Conservation (phyloP, 2,113 vertebrate genomes). For the Brachypodius melanocephalos region DNA sequence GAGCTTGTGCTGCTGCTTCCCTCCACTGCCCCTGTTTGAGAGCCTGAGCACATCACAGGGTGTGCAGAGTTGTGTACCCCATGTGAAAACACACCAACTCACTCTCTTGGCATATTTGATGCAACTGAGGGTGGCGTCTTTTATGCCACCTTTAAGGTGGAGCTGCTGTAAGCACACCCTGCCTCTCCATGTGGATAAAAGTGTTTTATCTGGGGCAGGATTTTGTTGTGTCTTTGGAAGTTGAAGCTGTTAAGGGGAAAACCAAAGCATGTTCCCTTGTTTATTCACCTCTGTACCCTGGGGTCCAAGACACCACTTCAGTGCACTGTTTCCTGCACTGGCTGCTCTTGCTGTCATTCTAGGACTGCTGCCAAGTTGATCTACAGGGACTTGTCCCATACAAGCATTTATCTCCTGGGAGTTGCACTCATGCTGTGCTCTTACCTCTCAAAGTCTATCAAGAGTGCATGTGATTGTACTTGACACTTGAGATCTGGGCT, state of each 20-base stretch:
- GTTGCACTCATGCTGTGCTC: rapidly evolving
- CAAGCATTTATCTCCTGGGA: background rate
- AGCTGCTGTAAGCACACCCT: background rate
- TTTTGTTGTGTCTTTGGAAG: background rate
- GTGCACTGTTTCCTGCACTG: background rate
- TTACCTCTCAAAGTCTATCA: background rate
- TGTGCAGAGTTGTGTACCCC: background rate
- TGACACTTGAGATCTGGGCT: background rate
- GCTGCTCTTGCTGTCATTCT: background rate
- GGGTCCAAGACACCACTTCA: background rate
- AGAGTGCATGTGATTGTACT: rapidly evolving
- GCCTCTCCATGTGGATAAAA: background rate
- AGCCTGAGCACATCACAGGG: background rate
- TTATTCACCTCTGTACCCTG: background rate
- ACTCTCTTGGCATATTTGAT: background rate
- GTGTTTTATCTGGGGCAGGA: background rate
- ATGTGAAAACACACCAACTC: background rate
- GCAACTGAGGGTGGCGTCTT: background rate
- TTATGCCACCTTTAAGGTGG: background rate
- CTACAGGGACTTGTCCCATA: background rate
- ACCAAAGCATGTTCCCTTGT: rapidly evolving
- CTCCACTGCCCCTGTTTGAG: background rate
- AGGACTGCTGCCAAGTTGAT: background rate
- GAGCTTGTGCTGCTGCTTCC: background rate
- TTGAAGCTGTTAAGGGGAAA: background rate